Evolutionary conservation across 2,113 vertebrate genomes (phyloP).

Genomic region (Perca flavescens): DNA sequence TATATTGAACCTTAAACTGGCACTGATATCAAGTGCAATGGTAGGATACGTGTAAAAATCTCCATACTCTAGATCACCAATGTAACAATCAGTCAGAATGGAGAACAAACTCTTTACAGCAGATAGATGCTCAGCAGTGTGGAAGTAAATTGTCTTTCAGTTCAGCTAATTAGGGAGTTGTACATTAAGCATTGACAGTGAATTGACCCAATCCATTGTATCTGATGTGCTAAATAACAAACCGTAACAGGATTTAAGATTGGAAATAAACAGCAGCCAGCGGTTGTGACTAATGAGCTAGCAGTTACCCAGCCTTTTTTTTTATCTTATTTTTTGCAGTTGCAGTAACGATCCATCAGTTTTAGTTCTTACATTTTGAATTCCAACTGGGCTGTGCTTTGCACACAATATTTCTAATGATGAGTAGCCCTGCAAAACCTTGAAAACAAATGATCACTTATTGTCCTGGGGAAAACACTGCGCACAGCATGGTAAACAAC

Average conservation of each 20-base stretch:
- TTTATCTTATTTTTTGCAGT: neutral
- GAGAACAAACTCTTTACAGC: neutral
- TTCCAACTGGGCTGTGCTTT: neutral
- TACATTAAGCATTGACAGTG: no score
- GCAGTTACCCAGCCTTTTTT: neutral
- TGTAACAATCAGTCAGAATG: neutral
- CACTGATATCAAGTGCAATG: neutral
- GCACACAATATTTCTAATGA: neutral
- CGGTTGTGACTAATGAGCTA: slow-evolving; percentile 8
- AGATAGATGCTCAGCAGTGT: neutral
- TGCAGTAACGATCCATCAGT: slow-evolving; percentile 7
- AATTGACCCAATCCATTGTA: neutral
- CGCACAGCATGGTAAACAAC: neutral
- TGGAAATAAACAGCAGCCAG: neutral
- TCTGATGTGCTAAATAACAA: neutral
- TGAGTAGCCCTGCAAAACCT: neutral
- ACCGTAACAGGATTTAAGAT: neutral
- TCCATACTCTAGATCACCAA: neutral
- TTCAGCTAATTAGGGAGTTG: neutral
- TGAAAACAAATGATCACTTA: slow-evolving; percentile 2
- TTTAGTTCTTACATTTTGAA: slow-evolving; percentile 4
- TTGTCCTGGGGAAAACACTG: slow-evolving; percentile 2
- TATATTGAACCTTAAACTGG: neutral
- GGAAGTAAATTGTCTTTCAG: neutral
- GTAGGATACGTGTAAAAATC: neutral